phyloP scores from a whole-genome alignment of 1,140 invertebrate species.

The Pomacea maculata region DNA sequence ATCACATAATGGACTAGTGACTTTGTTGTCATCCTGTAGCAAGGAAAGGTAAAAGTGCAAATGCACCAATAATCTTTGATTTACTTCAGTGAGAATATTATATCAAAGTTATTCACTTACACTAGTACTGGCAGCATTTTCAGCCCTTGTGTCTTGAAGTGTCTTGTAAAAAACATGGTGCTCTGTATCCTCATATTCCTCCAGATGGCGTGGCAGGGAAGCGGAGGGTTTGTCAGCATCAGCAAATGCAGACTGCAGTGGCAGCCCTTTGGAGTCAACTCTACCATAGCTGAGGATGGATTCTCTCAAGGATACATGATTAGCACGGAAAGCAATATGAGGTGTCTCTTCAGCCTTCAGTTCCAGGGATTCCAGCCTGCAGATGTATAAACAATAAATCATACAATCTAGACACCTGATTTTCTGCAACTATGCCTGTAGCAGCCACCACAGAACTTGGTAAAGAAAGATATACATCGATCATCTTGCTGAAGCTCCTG shows the following conservation, averaged over 20 bases:
- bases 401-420: not conserved
- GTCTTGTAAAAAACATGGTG: conserved; percentile 60
- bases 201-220: conserved; percentile 55
- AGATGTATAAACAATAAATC: conserved; percentile 10
- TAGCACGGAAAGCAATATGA: conserved; percentile 51
- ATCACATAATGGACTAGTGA: not conserved
- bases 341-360: conserved; percentile 56
- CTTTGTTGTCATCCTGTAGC: conserved; percentile 12
- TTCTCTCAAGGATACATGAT: conserved; percentile 44
- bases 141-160: conserved; percentile 44
- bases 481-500: not conserved
- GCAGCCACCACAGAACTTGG: not conserved
- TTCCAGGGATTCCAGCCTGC: conserved; percentile 45
- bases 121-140: conserved; percentile 26
- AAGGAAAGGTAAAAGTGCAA: not conserved
- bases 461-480: not conserved
- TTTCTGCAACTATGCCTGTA: not conserved
- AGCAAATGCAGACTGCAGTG: conserved; percentile 46
- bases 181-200: conserved; percentile 62
- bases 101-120: conserved; percentile 34
- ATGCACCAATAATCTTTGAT: not conserved
- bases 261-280: conserved; percentile 47
- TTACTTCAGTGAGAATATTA: not conserved
- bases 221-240: conserved; percentile 46
- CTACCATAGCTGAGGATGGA: conserved; percentile 56